Conservation (phyloP, 2,888 invertebrate genomes). For the Allygus modestus region DNA sequence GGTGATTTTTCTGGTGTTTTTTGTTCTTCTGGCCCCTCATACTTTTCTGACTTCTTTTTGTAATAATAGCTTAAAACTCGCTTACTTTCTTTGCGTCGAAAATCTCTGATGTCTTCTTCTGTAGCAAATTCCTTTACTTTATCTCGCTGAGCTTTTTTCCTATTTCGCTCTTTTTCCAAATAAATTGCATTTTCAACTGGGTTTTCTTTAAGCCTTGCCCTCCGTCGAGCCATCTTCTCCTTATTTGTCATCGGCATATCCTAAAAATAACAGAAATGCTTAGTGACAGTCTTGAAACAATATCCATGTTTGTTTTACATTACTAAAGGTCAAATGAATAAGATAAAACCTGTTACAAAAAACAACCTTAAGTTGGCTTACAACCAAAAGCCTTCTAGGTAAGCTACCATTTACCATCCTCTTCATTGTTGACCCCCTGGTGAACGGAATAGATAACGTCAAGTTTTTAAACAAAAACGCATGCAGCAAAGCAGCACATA, state of each 20-base stretch:
- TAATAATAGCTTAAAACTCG: constrained; percentile 12
- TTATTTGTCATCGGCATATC: constrained; percentile 6
- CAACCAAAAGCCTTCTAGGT: no score
- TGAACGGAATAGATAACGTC: no score
- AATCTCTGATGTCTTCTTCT: constrained; percentile 17
- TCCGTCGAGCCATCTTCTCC: constrained; percentile 23
- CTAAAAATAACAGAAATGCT: constrained; percentile 1
- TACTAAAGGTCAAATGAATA: not conserved
- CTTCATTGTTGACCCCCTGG: no score
- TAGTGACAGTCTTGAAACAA: not conserved
- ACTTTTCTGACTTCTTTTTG: not conserved
- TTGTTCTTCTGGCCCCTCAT: constrained; percentile 8
- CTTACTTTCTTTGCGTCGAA: constrained; percentile 23
- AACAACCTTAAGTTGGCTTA: not conserved
- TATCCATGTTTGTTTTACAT: constrained; percentile 4
- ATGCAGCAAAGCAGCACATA: no score
- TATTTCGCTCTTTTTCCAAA: constrained; percentile 10
- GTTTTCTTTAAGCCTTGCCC: constrained; percentile 8
- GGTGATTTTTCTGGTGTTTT: constrained; percentile 27
- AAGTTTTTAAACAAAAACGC: no score
- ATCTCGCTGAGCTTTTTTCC: constrained; percentile 19
- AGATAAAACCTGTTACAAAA: not conserved
- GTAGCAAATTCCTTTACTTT: constrained; percentile 17
- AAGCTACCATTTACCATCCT: no score
- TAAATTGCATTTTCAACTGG: constrained; percentile 7